Conservation (phyloP, 2,888 invertebrate genomes). For the Tridacna crocea region DNA sequence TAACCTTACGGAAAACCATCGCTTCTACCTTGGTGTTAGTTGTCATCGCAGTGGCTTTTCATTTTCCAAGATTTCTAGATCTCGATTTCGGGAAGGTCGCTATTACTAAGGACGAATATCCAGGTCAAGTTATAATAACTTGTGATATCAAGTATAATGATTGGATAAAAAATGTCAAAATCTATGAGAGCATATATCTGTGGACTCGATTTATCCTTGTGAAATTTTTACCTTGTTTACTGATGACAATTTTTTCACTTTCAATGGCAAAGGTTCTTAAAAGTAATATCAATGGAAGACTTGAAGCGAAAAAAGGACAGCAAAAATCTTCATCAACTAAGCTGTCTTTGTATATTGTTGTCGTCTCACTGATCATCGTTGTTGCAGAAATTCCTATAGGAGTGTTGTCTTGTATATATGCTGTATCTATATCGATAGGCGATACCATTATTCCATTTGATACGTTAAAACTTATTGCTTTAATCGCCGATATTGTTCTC, state of each 20-base stretch:
- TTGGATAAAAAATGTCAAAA: background rate
- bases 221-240: slow-evolving; percentile 2
- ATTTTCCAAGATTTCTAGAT: slow-evolving; percentile 1
- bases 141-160: slow-evolving; percentile 2
- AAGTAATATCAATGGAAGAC: background rate
- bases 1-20: slow-evolving; percentile 2
- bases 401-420: slow-evolving; percentile 15
- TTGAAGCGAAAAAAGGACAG: background rate
- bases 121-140: slow-evolving; percentile 6
- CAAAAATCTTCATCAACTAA: background rate
- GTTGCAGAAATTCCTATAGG: slow-evolving; percentile 16
- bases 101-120: background rate
- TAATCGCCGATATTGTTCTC: slow-evolving; percentile 1
- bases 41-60: background rate
- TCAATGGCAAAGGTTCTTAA: background rate
- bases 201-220: slow-evolving; percentile 7
- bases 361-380: background rate
- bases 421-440: slow-evolving; percentile 2
- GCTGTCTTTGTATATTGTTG: slow-evolving; percentile 2
- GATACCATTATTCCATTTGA: background rate
- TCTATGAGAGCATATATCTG: slow-evolving; percentile 4
- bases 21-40: background rate
- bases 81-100: background rate
- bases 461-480: slow-evolving; percentile 1
- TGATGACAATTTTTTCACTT: background rate